Evolutionary conservation across 2,113 vertebrate species (phyloP), one percentile per base, ranked within the genome.

Genomic region (Pelvicachromis taeniatus): DNA sequence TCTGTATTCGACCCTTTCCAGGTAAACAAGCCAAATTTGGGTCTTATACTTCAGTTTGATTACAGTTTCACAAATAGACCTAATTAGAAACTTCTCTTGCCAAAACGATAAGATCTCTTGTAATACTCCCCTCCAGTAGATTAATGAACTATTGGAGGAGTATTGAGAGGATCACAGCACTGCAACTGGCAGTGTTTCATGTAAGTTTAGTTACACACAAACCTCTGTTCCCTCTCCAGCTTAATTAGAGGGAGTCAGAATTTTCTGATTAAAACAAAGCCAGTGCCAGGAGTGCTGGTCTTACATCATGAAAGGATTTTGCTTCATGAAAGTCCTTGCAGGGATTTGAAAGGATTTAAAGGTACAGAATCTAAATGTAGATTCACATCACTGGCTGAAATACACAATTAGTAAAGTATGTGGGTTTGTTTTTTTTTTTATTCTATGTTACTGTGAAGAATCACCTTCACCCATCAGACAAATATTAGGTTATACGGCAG

Each of bases 251-350:
- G 9, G 82, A 92, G 81, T 88, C 87, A 79, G 85, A 91, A 80
- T 85, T 86, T 88, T 89, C 82, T 86, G 89, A 92, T 92, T 87
- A 91, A 89, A 93, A 88, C 29, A 84, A 87, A 91, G 59, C 68
- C 77, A 23, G 55, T 68, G 86, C 73, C 84, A 90, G 85, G 82
- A 89, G 77, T 77, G 16, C 77, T 13, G 23, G 68, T 84, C 81
- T 93, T 85, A 86, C 68, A 87, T 92, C 85, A 90, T 86, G 68
- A 83, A 90, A 81, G 83, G 45, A 77, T 83, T 84, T 54, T 58
- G 61, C 31, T 58, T 88, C 59, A n/a, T 65, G 56, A 73, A 59
- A 23, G 58, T 65, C n/a, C 89, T 75, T 55, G 35, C 65, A 84
- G 77, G 84, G 86, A 81, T 85, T 87, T 3, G 4, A 9, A 50